Evolutionary conservation across 1,140 invertebrate species (phyloP).

Genomic region (Reticulitermes speratus): DNA sequence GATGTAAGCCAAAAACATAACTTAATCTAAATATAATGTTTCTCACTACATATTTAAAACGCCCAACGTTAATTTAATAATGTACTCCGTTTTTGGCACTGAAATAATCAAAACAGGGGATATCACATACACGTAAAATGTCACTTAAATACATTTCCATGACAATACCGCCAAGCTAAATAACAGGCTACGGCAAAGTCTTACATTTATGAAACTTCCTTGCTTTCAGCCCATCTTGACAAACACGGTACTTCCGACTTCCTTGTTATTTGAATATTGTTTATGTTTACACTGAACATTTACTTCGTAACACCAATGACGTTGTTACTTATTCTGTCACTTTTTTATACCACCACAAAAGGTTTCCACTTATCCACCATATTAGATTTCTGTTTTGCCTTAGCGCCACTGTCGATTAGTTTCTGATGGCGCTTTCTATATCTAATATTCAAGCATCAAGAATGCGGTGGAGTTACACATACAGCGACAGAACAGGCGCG

Average conservation of each 20-base stretch:
- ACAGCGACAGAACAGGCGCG: not conserved
- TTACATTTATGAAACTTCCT: not conserved
- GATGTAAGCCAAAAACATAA: not conserved
- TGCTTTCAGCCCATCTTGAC: not conserved
- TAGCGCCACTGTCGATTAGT: not conserved
- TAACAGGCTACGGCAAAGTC: not conserved
- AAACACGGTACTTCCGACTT: not conserved
- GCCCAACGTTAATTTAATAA: not conserved
- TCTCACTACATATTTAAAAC: not conserved
- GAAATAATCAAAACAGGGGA: not conserved
- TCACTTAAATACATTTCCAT: not conserved
- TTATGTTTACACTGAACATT: slow-evolving; percentile 4
- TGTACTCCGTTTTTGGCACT: too few species aligned
- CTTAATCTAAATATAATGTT: not conserved
- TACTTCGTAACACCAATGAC: not conserved
- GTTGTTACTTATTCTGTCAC: not conserved
- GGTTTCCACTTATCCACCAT: slow-evolving; percentile 3
- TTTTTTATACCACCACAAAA: slow-evolving; percentile 7
- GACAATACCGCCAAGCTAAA: not conserved
- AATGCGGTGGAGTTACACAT: not conserved
- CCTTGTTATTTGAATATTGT: not conserved
- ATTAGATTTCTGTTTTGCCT: not conserved
- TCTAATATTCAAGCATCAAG: not conserved
- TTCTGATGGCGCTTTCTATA: not conserved
- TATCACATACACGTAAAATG: not conserved